Evolutionary conservation across 2,888 invertebrate species (phyloP).

Genomic region (Dorcus hopei): DNA sequence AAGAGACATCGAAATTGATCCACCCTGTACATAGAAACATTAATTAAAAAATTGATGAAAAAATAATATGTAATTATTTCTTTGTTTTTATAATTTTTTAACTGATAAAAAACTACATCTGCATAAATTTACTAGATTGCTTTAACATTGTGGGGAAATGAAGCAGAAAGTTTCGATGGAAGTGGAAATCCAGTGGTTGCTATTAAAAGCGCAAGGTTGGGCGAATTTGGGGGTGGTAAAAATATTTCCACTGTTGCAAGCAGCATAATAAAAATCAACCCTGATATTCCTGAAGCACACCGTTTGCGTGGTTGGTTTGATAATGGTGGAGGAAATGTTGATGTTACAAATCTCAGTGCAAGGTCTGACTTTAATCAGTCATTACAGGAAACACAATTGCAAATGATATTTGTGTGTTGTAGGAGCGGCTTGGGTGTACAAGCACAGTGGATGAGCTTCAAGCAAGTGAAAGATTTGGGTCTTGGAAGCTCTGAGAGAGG

Average conservation of each 20-base stretch:
- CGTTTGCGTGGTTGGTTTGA: conserved; percentile 90
- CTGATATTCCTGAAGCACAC: conserved; percentile 85
- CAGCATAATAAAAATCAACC: conserved; percentile 73
- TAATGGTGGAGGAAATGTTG: conserved; percentile 64
- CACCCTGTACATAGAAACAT: too few species aligned
- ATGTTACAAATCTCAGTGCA: conserved; percentile 64
- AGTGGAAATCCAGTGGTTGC: conserved; percentile 76
- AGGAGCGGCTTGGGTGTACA: conserved; percentile 26
- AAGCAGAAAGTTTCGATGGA: conserved; percentile 82
- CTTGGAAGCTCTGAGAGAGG: conserved; percentile 74
- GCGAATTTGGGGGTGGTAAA: conserved; percentile 86
- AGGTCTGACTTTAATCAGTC: conserved; percentile 43
- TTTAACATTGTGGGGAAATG: conserved; percentile 89
- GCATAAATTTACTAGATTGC: conserved; percentile 53
- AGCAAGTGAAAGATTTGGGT: conserved; percentile 68
- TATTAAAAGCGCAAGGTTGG: conserved; percentile 78
- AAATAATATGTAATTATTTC: not conserved
- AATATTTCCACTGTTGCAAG: conserved; percentile 51
- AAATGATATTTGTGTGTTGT: not conserved
- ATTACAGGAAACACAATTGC: not conserved
- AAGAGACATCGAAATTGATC: too few species aligned
- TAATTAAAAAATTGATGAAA: not conserved
- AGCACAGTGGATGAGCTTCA: conserved; percentile 72
- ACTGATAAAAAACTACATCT: not conserved
- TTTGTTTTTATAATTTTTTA: not conserved